Evolutionary conservation across 2,113 vertebrate genomes (phyloP), one percentile per base, ranked within the genome.

Genomic region (Poeciliopsis occidentalis): DNA sequence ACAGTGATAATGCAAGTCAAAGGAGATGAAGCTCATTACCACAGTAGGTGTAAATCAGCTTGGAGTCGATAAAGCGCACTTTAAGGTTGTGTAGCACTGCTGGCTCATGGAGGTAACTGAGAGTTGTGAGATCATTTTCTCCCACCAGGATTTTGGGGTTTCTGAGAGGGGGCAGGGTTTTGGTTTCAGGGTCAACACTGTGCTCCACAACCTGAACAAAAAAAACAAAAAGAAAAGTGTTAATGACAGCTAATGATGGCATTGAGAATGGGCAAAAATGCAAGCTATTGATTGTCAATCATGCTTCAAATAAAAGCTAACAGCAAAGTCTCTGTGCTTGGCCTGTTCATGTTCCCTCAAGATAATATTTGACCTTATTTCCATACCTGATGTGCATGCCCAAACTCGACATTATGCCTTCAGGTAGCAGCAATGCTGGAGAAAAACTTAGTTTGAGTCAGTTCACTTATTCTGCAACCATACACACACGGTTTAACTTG

Each of bases 31-130:
- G 70, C 60, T 75, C 92, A 93, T 96, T 95, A 98, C 98, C 98
- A 79, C 98, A 99, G 70, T 99, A 99, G 0, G 98, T 99, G 84
- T 99, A 99, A 91, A 99, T 99, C 54, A 97, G 92, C 78, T 96
- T 98, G 4, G 97, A 99, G 88, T 98, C 97, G 4, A 96, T 94
- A 71, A 99, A 99, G 76, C 98, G 96, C 32, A 99, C 96, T 94
- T 94, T 95, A 69, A 99, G 96, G 92, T 99, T 99, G 89, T 99
- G 97, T 1, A 99, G 93, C 63, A 99, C 96, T 0, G 98, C 98
- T 0, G 98, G 98, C 84, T 99, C 98, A 0, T 99, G 96, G 15
- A 99, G 96, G 73, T 98, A 99, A 73, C 97, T 99, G 78, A 99
- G 97, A 0, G 97, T 96, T 0, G 98, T 99, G 71, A 99, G 96